A percentile compares a stretch with the other conserved stretches of the same genome.
phyloP scores from a whole-genome alignment of 2,888 invertebrate genomes.

The Proisotoma minuta region DNA sequence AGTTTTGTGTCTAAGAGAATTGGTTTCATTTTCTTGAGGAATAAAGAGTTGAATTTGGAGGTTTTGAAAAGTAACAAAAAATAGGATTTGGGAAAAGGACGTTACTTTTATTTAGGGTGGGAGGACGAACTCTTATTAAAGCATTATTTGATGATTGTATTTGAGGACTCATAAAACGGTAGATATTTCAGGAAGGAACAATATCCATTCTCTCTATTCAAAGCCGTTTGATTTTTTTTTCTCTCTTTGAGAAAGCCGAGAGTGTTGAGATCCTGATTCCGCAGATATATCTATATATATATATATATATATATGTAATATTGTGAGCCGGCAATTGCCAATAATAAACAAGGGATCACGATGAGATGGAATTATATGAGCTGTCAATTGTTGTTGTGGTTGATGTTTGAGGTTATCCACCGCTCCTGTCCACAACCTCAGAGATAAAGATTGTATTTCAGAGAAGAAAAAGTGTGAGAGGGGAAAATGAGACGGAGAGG shows the following conservation, averaged over 20 bases:
- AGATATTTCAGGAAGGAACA: conserved; percentile 39
- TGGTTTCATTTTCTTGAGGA: conserved; percentile 14
- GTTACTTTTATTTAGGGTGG: background rate
- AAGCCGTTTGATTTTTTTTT: conserved; percentile 31
- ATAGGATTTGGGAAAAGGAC: background rate
- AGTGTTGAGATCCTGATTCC: conserved; percentile 8
- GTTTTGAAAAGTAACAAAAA: conserved; percentile 11
- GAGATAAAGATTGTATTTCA: background rate
- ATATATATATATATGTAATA: too few relatives aligned
- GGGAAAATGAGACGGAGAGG: background rate
- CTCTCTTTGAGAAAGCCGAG: conserved; percentile 33
- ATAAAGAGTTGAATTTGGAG: conserved; percentile 14
- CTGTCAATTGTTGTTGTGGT: background rate
- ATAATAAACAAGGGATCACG: conserved; percentile 32
- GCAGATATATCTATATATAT: too few relatives aligned
- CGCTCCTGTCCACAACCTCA: background rate
- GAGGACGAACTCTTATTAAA: conserved; percentile 17
- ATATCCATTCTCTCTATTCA: conserved; percentile 12
- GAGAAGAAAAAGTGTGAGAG: background rate
- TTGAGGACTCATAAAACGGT: conserved; percentile 38
- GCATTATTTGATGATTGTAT: conserved; percentile 32
- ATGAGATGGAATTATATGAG: background rate
- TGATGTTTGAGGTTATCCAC: background rate
- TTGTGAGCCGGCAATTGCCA: conserved; percentile 31
- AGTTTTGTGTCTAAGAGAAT: conserved; percentile 18